Conservation (phyloP, 92 coral and sea anemone genomes). For the Phenganax subtilis region DNA sequence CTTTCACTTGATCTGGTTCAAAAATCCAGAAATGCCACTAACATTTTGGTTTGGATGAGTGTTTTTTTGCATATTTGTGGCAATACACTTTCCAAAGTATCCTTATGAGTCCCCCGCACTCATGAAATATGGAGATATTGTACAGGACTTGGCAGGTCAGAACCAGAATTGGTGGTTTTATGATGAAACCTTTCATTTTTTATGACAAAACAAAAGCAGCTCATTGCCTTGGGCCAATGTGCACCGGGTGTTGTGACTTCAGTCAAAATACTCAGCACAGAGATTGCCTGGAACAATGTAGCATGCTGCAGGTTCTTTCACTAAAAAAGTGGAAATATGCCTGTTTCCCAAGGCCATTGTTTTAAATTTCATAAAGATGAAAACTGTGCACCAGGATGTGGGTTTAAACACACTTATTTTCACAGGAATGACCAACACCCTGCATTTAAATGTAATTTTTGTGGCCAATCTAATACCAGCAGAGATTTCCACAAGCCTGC, state of each 20-base stretch:
- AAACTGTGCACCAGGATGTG: neutral
- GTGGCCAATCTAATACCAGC: neutral
- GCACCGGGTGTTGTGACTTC: conserved; percentile 51
- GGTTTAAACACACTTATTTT: neutral
- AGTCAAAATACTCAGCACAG: conserved; percentile 21
- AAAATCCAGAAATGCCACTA: conserved; percentile 27
- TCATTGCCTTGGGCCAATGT: conserved; percentile 43
- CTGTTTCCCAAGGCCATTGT: neutral
- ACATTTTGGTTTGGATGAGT: conserved; percentile 49
- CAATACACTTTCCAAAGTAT: conserved; percentile 33
- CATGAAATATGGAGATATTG: conserved; percentile 51
- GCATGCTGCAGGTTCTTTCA: neutral
- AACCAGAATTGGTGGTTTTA: conserved; percentile 46
- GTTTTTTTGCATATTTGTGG: conserved; percentile 50
- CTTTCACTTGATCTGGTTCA: conserved; percentile 36
- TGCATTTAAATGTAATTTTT: conserved; percentile 47
- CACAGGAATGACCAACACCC: conserved; percentile 44
- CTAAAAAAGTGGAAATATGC: neutral
- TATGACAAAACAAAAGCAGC: conserved; percentile 34
- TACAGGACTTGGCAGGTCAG: conserved; percentile 50
- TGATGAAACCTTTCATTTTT: conserved; percentile 50
- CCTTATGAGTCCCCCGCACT: conserved; percentile 42
- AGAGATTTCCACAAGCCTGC: neutral
- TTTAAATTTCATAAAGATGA: neutral
- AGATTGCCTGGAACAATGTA: neutral